These are phyloP conservation scores for Gonatopus flavifemur DNA, from an alignment of 1,140 invertebrate genomes.

Conservation along the genomic window DNA sequence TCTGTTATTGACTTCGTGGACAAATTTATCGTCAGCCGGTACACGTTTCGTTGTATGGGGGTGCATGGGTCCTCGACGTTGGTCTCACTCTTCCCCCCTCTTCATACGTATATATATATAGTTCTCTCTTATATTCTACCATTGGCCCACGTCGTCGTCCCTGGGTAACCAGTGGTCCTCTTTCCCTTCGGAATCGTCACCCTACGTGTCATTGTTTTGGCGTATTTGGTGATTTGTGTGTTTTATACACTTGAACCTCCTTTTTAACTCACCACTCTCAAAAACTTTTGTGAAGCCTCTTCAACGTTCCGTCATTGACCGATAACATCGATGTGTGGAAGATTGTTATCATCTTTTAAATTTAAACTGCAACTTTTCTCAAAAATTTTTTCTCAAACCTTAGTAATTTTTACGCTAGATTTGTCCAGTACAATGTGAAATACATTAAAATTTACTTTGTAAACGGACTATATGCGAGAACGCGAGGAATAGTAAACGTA, in stretches of 20 bases:
- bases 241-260: too few relatives aligned
- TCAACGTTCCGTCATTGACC: too few relatives aligned
- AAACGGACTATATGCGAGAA: too few relatives aligned
- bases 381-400: too few relatives aligned
- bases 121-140: slow-evolving; percentile 7
- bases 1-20: slow-evolving; percentile 58
- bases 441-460: too few relatives aligned
- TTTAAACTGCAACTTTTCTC: too few relatives aligned
- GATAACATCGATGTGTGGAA: background rate
- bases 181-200: slow-evolving; percentile 23
- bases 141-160: slow-evolving; percentile 23
- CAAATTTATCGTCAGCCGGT: slow-evolving; percentile 56
- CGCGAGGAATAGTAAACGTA: too few relatives aligned
- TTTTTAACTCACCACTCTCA: too few relatives aligned
- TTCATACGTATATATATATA: slow-evolving; percentile 12
- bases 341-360: too few relatives aligned
- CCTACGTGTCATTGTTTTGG: slow-evolving; percentile 53
- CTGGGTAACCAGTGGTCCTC: slow-evolving; percentile 28
- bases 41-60: slow-evolving; percentile 45
- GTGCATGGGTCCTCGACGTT: slow-evolving; percentile 34
- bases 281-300: too few relatives aligned
- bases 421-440: too few relatives aligned
- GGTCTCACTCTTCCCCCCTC: slow-evolving; percentile 22
- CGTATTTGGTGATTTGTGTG: slow-evolving; percentile 59
- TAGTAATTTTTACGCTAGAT: too few relatives aligned